phyloP scores from a whole-genome alignment of 2,113 vertebrate genomes.

The Mobula hypostoma region DNA sequence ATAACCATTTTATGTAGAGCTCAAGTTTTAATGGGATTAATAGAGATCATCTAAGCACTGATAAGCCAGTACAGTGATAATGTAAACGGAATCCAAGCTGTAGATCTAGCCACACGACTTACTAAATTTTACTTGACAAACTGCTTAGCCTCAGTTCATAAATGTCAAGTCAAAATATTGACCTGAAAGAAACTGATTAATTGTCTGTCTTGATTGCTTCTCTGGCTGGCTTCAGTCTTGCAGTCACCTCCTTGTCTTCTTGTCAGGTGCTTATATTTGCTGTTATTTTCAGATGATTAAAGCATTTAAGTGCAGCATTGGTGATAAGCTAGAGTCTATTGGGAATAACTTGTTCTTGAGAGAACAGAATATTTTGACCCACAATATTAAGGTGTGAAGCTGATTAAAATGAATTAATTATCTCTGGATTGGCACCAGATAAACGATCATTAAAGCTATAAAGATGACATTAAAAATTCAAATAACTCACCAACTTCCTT shows the following conservation, averaged over 20 bases:
- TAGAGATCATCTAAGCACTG: neutral
- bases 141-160: neutral
- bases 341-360: neutral
- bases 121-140: neutral
- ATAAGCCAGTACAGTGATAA: neutral
- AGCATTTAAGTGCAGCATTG: neutral
- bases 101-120: neutral
- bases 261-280: neutral
- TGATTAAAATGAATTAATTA: neutral
- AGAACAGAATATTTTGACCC: neutral
- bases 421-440: neutral
- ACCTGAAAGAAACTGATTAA: neutral
- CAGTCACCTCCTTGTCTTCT: neutral
- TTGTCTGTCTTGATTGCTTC: neutral
- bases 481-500: no score
- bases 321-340: neutral
- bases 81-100: neutral
- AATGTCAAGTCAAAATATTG: neutral
- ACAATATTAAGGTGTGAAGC: neutral
- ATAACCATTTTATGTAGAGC: neutral
- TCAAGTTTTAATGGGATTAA: neutral
- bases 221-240: neutral
- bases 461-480: neutral
- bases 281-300: neutral
- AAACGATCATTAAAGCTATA: neutral